Base-by-base conservation (phyloP, 2,113 vertebrate species). In the Scomber colias region DNA sequence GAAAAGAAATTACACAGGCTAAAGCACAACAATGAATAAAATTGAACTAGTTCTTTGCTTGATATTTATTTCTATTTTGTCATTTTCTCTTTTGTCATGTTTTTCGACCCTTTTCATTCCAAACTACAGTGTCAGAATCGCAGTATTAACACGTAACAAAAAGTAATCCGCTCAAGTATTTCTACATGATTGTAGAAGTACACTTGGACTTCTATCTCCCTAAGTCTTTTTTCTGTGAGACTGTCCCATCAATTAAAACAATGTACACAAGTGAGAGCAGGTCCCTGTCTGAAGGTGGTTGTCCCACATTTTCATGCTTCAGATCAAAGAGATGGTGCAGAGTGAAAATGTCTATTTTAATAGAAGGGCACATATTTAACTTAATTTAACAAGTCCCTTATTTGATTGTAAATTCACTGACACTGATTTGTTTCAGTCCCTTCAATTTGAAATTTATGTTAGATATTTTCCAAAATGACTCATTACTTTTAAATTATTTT, bases 1-100 rank as follows among this genome's bases (percentile, higher is more conserved):
- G 77, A 80, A 86, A 85, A 85, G 40, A 89, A 92, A 87, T 89
- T 84, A 91, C 89, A 90, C 80, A 77, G 75, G 90, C 85, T 93
- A 90, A 95, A 94, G 92, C 94, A 95, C 93, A 95, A 94, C 78
- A 68, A 84, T 90, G n/a, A 95, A 94, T 95, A 94, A 95, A 95
- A 92, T 83, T 86, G n/a, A 91, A 86, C 70, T 92, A 88, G 93
- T 93, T 90, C 69, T 92, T 90, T 87, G 88, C 82, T 93, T 90
- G 86, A 92, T 89, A 89, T 87, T 90, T 86, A 86, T 90, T 80
- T 91, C 71, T 62, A 53, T 84, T 77, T 83, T 89, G 44, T 82
- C 66, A 65, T 80, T 77, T 88, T 77, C 7, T 73, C 9, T 53
- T 60, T 40, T 40, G 35, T 40, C 35, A 40, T 40, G 35, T 40